A percentile compares a stretch with the other conserved stretches of the same genome.
Evolutionary conservation across 2,113 vertebrate species (phyloP).

Genomic region (Serilophus lunatus): DNA sequence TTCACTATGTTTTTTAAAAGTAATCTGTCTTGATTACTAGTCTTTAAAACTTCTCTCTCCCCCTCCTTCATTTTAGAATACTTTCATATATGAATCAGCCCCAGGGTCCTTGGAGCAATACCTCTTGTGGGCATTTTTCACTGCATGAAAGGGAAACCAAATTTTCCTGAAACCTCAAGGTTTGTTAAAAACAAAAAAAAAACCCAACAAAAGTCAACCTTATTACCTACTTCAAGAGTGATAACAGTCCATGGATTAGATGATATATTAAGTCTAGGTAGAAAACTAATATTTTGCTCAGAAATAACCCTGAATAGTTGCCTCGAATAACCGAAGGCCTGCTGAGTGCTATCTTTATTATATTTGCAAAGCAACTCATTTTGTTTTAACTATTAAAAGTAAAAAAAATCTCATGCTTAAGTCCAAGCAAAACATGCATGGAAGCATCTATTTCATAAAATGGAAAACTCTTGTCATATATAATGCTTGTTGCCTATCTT

Average conservation of each 20-base stretch:
- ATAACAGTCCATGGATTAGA: neutral
- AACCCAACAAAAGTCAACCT: neutral
- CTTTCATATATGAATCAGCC: neutral
- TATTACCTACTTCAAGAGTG: neutral
- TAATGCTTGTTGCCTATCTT: neutral
- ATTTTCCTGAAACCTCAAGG: neutral
- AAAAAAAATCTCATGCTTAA: neutral
- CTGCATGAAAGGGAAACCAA: neutral
- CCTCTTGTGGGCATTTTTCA: neutral
- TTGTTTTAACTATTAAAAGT: neutral
- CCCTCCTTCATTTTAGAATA: neutral
- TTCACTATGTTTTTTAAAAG: neutral
- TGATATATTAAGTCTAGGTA: neutral
- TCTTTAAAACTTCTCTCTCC: neutral
- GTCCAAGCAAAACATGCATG: neutral
- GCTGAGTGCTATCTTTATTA: neutral
- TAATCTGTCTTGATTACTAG: neutral
- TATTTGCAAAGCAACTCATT: neutral
- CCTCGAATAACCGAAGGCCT: constrained; percentile 3
- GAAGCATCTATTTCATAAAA: neutral
- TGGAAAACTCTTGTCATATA: neutral
- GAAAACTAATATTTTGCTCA: neutral
- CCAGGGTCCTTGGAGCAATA: neutral
- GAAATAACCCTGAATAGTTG: neutral
- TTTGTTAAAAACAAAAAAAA: neutral